phyloP scores from a whole-genome alignment of 2,888 invertebrate species.

The Gisinianus flammeolus region DNA sequence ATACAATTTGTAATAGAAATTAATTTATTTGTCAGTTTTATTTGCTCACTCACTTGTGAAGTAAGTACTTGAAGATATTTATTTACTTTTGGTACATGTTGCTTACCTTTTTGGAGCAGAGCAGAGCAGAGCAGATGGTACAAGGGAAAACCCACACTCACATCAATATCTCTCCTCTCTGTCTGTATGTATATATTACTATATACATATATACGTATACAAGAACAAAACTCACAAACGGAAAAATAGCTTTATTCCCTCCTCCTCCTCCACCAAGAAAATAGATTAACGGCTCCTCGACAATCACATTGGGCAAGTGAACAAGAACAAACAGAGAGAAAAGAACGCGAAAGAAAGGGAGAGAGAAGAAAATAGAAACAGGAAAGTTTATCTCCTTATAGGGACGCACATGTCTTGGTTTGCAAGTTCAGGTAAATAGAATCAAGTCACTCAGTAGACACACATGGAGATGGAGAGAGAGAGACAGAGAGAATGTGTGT shows the following conservation, averaged over 20 bases:
- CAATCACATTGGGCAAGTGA: not conserved
- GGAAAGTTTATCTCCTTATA: not conserved
- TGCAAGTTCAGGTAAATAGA: not conserved
- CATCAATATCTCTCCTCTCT: too few species aligned
- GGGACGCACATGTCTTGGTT: not conserved
- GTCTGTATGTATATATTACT: too few species aligned
- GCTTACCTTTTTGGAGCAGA: not conserved
- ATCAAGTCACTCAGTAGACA: not conserved
- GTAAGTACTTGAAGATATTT: not conserved
- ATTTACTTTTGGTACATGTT: not conserved
- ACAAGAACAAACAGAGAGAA: not conserved
- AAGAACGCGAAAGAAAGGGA: not conserved
- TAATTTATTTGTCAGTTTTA: conserved; percentile 34
- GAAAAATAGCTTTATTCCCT: not conserved
- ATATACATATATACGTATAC: not conserved
- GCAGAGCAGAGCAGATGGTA: not conserved
- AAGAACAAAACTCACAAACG: not conserved
- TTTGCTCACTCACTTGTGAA: not conserved
- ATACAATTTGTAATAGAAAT: conserved; percentile 5
- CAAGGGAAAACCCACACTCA: too few species aligned
- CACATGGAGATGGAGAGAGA: not conserved
- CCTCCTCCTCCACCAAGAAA: not conserved
- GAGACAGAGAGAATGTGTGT: too few species aligned
- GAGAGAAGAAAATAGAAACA: not conserved
- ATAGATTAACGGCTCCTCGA: not conserved